Base-by-base conservation (phyloP, 2,113 vertebrate species). In the Rhynchomys soricoides region DNA sequence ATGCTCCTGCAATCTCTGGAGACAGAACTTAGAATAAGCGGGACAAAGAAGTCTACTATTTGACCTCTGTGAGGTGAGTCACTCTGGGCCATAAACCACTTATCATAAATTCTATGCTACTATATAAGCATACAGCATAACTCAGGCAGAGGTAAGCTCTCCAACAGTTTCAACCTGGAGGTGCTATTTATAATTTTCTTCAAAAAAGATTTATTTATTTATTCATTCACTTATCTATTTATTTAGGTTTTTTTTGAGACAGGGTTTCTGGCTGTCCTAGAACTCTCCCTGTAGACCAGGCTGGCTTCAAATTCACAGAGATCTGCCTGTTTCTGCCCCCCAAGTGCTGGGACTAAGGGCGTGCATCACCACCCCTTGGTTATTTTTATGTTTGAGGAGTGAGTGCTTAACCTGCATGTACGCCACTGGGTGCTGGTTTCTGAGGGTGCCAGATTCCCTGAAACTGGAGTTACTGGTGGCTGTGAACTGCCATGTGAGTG, bases 1-100 rank as follows among this genome's bases (percentile, higher is more conserved):
- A 85, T 98, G 99, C 1, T 99, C 99, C 86, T 99, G 99, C 62
- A 99, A 50, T 2, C 99, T 99, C 99, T 99, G 98, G 0, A 91
- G 43, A 96, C 10, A 98, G 43, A 97, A 74, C 94, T 86, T 2
- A 7, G 31, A 34, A n/a, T 98, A 86, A 97, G 95, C 19, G 50
- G 24, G 40, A 75, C 83, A 95, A 77, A 83, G 64, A 91, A 86
- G 91, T 79, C 93, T 86, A n/a, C n/a, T 71, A 34, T 73, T 62
- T 93, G 48, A 86, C 78, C 55, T 91, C 26, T 50, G 11, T 86
- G 88, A 19, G 83, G 15, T 78, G 26, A 96, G 17, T n/a, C 62
- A 21, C 50, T 82, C 57, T 64, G 50, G 26, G 74, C 74, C 40
- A 93, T n/a, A 15, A 5, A 74, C 8, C 34, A 82, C 22, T 78